A percentile compares a stretch with the other conserved stretches of the same genome.
Evolutionary conservation across 2,888 invertebrate species (phyloP).

Genomic region (Mesorhabditis spiculigera): DNA sequence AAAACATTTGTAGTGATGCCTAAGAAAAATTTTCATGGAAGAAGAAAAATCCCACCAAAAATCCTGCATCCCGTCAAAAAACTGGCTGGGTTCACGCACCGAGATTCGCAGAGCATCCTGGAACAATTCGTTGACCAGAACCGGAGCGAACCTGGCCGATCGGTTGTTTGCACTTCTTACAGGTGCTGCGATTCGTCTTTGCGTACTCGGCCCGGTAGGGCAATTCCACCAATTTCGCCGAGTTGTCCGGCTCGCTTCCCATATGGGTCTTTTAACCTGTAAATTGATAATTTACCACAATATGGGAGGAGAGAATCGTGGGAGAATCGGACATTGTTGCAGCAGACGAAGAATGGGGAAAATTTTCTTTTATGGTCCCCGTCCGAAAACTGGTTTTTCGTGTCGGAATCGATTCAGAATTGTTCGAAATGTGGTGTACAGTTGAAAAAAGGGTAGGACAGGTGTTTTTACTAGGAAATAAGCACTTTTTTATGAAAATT

Average conservation of each 20-base stretch:
- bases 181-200: conserved; percentile 30
- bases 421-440: no score
- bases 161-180: conserved; percentile 42
- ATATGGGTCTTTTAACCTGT: background rate
- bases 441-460: no score
- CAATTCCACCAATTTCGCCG: conserved; percentile 17
- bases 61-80: conserved; percentile 51
- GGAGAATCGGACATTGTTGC: no score
- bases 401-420: no score
- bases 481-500: no score
- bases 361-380: no score
- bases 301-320: no score
- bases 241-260: conserved; percentile 6
- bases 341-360: no score
- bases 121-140: conserved; percentile 4
- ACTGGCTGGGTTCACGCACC: conserved; percentile 29
- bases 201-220: conserved; percentile 49
- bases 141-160: conserved; percentile 32
- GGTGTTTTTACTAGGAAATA: no score
- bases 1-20: conserved; percentile 63
- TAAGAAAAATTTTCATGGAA: conserved; percentile 7
- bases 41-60: conserved; percentile 35
- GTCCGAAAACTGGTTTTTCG: no score
- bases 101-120: conserved; percentile 41
- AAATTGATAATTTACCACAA: no score